Evolutionary conservation across 2,113 vertebrate genomes (phyloP), one percentile per base, ranked within the genome.

Genomic region (Myxocyprinus asiaticus): DNA sequence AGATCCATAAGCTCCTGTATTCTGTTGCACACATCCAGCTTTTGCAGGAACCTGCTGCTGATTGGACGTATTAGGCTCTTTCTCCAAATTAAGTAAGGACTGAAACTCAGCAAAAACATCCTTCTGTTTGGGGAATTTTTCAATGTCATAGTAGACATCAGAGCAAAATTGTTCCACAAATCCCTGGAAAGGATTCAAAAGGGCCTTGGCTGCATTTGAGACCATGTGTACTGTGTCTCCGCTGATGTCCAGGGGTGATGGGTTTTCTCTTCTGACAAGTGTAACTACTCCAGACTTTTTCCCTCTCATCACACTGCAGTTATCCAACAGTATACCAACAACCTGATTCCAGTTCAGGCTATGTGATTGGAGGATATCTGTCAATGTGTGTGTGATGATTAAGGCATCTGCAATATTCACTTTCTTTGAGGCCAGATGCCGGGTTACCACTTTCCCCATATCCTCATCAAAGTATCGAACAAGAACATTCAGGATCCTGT

Each of bases 91-190:
- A 42, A 67, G 63, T 33, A 77, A 51, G 6, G 43, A 10, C 59
- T 76, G 73, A 64, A 50, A 76, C 11, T 76, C 58, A 6, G 58
- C 10, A 50, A 64, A 76, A 12, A 63, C 17, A 9, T 76, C 73
- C n/a, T 64, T 48, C 47, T 76, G 59, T 64, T 76, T 76, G 9
- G 73, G 73, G 22, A 59, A 64, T 33, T 76, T 76, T 33, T 76
- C 59, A 76, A 78, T 78, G 65, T 79, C 66, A 72, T 79, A 71
- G 59, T 51, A 72, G 3, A 79, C 45, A 72, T 79, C 77, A 64
- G 77, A 79, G 67, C 77, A 72, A n/a, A 79, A 70, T 10, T 79
- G 4, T 62, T 70, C 67, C 12, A 79, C 50, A 9, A 8, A 51
- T 51, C 50, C 50, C 50, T 51, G 50, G 50, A 51, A 51, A 51